A percentile compares a stretch with the other conserved stretches of the same genome.
Evolutionary conservation across 2,888 invertebrate species (phyloP).

Genomic region (Polydrusus tereticollis): DNA sequence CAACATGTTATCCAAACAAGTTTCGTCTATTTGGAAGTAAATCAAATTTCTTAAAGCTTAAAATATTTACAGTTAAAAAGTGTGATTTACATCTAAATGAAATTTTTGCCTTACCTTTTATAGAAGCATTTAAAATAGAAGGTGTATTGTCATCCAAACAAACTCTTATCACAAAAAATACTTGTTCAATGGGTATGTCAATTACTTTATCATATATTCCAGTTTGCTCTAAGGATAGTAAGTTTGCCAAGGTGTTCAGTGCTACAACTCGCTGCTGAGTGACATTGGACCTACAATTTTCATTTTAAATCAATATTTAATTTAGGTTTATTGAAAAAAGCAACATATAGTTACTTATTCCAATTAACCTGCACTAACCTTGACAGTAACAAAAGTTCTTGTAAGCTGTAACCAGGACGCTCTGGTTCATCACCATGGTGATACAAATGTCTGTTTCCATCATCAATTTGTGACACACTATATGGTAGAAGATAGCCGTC

Average conservation of each 20-base stretch:
- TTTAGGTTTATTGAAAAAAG: too few relatives aligned
- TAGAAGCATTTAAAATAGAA: constrained; percentile 80
- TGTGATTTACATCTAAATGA: too few relatives aligned
- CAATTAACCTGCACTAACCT: constrained; percentile 62
- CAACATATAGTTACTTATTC: neutral
- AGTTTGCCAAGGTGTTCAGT: constrained; percentile 83
- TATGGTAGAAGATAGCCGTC: constrained; percentile 83
- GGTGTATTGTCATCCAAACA: constrained; percentile 87
- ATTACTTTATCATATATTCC: constrained; percentile 85
- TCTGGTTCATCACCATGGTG: constrained; percentile 95
- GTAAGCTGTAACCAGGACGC: constrained; percentile 90
- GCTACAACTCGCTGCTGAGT: constrained; percentile 88
- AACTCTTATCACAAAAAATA: constrained; percentile 84
- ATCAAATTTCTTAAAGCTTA: constrained; percentile 79
- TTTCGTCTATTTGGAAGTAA: constrained; percentile 84
- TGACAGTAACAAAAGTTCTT: constrained; percentile 87
- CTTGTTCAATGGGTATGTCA: constrained; percentile 82
- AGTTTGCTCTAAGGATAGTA: constrained; percentile 77
- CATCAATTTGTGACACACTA: constrained; percentile 73
- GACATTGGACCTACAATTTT: constrained; percentile 77
- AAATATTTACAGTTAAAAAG: neutral
- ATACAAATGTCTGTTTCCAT: constrained; percentile 78
- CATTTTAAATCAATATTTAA: too few relatives aligned
- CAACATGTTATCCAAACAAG: constrained; percentile 77
- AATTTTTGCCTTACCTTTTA: too few relatives aligned